Conservation (phyloP, 1,140 invertebrate genomes). For the Coenobita brevimanus region DNA sequence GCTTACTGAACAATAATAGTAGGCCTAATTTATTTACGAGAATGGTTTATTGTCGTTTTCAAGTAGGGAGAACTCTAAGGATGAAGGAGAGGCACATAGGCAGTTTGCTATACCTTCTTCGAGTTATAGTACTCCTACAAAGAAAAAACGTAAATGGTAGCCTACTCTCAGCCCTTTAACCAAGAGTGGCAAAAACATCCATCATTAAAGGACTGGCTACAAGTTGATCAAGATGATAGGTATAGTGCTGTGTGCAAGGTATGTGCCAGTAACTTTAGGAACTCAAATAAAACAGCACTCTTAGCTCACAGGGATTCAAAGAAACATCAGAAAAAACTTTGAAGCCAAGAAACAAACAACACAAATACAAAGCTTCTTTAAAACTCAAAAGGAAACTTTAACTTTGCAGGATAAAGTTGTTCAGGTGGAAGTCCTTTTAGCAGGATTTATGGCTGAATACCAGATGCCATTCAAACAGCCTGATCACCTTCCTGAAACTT, state of each 20-base stretch:
- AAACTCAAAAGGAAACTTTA: conserved; percentile 2
- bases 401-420: neutral
- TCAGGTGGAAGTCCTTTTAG: conserved; percentile 5
- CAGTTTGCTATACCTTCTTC: no score
- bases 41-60: no score
- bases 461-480: neutral
- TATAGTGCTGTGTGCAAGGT: conserved; percentile 2
- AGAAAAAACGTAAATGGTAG: conserved; percentile 14
- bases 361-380: neutral
- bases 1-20: no score
- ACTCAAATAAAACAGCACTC: neutral
- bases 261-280: conserved; percentile 14
- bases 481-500: neutral
- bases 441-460: conserved; percentile 1
- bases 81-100: no score
- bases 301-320: neutral
- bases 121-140: neutral
- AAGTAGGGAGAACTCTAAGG: no score
- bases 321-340: conserved; percentile 10
- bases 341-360: neutral
- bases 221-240: neutral
- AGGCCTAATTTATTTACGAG: no score
- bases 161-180: conserved; percentile 13
- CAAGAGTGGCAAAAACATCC: conserved; percentile 13
- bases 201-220: conserved; percentile 9